These are phyloP conservation scores for Steinernema khuongi DNA, from an alignment of 1,140 invertebrate species.

Conservation along the genomic window DNA sequence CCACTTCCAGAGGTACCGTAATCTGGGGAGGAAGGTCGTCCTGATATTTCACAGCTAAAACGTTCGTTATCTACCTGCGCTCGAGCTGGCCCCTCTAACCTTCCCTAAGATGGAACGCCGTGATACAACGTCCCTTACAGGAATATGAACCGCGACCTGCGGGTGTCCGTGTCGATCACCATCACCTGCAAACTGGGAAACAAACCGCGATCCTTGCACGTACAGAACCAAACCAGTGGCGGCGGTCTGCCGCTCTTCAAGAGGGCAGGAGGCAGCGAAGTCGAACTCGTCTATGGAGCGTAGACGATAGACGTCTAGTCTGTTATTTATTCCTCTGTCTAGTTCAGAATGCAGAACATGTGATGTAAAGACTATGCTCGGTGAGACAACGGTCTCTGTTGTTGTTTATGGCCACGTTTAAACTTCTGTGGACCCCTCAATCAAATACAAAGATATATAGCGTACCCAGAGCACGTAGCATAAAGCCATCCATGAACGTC, in stretches of 20 bases:
- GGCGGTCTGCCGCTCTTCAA: slow-evolving; percentile 34
- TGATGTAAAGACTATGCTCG: background rate
- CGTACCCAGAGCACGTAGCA: too few relatives aligned
- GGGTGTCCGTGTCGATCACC: slow-evolving; percentile 19
- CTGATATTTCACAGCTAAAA: slow-evolving; percentile 20
- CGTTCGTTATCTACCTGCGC: too few relatives aligned
- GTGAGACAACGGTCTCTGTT: too few relatives aligned
- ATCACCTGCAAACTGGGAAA: slow-evolving; percentile 28
- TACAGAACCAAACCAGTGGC: slow-evolving; percentile 22
- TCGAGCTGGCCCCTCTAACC: too few relatives aligned
- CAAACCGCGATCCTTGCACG: slow-evolving; percentile 28
- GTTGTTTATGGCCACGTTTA: too few relatives aligned
- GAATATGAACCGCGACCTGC: background rate
- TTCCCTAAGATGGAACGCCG: too few relatives aligned
- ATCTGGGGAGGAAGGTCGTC: background rate
- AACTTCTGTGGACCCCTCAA: too few relatives aligned
- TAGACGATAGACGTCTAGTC: background rate
- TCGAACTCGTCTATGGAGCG: slow-evolving; percentile 31
- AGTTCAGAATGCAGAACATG: background rate
- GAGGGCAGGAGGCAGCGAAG: slow-evolving; percentile 30
- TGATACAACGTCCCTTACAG: slow-evolving; percentile 20
- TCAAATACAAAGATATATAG: too few relatives aligned
- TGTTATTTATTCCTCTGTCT: background rate
- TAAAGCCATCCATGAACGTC: too few relatives aligned
- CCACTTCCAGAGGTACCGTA: slow-evolving; percentile 36